phyloP scores from a whole-genome alignment of 2,797 vertebrate species.

The Aldrovandia affinis region DNA sequence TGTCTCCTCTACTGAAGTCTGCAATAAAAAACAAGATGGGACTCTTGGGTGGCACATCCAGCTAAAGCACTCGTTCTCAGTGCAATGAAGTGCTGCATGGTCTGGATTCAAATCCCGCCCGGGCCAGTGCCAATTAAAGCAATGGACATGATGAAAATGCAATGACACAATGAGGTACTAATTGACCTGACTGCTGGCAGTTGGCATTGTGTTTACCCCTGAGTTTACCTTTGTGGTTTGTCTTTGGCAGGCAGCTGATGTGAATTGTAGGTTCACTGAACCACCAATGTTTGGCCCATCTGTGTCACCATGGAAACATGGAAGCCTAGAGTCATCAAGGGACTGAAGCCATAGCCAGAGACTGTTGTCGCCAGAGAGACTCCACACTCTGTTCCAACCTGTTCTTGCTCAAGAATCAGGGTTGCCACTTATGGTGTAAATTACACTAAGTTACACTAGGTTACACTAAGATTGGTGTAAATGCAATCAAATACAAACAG shows the following conservation, averaged over 20 bases:
- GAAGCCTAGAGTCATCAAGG: slow-evolving; percentile 27
- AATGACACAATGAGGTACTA: not conserved
- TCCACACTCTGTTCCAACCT: not conserved
- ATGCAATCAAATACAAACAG: not conserved
- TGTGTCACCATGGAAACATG: slow-evolving; percentile 39
- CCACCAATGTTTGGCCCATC: slow-evolving; percentile 33
- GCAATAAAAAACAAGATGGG: no score
- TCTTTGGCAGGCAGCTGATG: slow-evolving; percentile 28
- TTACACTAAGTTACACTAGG: no score
- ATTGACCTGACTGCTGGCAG: slow-evolving; percentile 10
- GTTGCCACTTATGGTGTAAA: not conserved
- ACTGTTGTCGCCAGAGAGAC: not conserved
- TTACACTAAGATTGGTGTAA: not conserved
- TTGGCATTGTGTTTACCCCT: slow-evolving; percentile 19
- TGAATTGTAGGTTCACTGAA: slow-evolving; percentile 1
- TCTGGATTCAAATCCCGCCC: no score
- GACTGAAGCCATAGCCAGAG: not conserved
- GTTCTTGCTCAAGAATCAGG: not conserved
- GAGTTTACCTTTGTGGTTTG: slow-evolving; percentile 15
- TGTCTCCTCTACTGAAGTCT: no score
- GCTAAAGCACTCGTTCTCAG: no score
- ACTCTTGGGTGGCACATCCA: no score
- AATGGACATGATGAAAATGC: no score
- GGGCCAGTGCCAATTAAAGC: not conserved
- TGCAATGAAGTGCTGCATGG: no score